A percentile compares a stretch with the other conserved stretches of the same genome.
Evolutionary conservation across 2,888 invertebrate species (phyloP).

Genomic region (Trissolcus japonicus): DNA sequence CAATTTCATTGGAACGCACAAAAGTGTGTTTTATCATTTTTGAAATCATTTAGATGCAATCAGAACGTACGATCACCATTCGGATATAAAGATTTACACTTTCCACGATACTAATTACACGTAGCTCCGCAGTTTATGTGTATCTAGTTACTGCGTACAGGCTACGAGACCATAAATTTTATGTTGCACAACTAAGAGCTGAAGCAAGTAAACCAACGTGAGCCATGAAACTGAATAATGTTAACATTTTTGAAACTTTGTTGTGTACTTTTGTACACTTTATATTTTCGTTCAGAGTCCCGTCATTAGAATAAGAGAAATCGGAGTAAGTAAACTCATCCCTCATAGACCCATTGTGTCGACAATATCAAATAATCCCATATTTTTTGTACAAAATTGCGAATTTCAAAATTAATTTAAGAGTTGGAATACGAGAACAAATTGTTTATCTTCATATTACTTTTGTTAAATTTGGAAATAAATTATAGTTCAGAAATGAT

Average conservation of each 20-base stretch:
- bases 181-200: conserved; percentile 59
- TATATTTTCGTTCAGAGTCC: conserved; percentile 26
- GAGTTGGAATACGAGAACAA: no score
- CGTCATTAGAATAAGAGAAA: no score
- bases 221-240: conserved; percentile 68
- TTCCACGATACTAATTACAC: conserved; percentile 67
- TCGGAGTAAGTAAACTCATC: no score
- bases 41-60: conserved; percentile 23
- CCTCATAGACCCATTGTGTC: no score
- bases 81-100: conserved; percentile 62
- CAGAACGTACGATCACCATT: conserved; percentile 61
- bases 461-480: no score
- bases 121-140: conserved; percentile 64
- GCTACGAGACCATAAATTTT: conserved; percentile 66
- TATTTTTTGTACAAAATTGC: no score
- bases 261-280: conserved; percentile 21
- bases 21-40: not conserved
- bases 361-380: no score
- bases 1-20: no score
- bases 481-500: no score
- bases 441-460: no score
- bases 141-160: conserved; percentile 61
- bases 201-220: conserved; percentile 61
- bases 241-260: conserved; percentile 53
- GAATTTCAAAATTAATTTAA: no score